phyloP scores from a whole-genome alignment of 1,140 invertebrate genomes.

The Drosophila parabipectinata region DNA sequence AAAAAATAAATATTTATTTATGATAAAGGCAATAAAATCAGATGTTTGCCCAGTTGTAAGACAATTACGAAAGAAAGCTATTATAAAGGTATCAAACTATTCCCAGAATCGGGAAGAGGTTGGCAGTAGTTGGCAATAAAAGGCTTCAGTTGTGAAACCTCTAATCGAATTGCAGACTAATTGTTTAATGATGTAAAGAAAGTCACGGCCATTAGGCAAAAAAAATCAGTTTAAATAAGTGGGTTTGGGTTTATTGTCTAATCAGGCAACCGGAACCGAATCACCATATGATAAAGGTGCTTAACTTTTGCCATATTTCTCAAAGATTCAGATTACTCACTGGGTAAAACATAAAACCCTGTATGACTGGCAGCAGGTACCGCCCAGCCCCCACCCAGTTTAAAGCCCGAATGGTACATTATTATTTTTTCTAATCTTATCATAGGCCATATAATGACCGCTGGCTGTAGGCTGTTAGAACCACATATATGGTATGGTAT shows the following conservation, averaged over 20 bases:
- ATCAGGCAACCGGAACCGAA: neutral
- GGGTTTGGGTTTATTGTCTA: neutral
- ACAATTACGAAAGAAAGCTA: conserved; percentile 1
- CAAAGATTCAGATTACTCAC: conserved; percentile 33
- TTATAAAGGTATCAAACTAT: conserved; percentile 6
- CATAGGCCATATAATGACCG: conserved; percentile 48
- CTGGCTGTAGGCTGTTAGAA: neutral
- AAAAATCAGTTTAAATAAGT: neutral
- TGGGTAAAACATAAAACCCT: conserved; percentile 30
- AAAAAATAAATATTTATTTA: conserved; percentile 7
- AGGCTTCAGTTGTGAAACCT: neutral
- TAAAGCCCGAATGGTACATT: neutral
- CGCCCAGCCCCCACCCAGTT: conserved; percentile 6
- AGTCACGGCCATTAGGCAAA: neutral
- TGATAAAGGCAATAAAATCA: neutral
- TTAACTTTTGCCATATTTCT: conserved; percentile 2
- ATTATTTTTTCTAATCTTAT: conserved; percentile 58
- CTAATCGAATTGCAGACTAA: neutral
- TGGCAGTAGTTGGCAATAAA: too few species aligned
- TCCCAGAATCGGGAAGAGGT: too few species aligned
- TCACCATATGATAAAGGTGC: conserved; percentile 14
- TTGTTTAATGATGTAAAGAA: neutral
- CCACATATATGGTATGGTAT: conserved; percentile 6
- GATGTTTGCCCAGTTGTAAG: neutral
- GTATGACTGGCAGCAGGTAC: conserved; percentile 32